Conservation (phyloP, 2,888 invertebrate genomes). For the Schrankia costaestrigalis region DNA sequence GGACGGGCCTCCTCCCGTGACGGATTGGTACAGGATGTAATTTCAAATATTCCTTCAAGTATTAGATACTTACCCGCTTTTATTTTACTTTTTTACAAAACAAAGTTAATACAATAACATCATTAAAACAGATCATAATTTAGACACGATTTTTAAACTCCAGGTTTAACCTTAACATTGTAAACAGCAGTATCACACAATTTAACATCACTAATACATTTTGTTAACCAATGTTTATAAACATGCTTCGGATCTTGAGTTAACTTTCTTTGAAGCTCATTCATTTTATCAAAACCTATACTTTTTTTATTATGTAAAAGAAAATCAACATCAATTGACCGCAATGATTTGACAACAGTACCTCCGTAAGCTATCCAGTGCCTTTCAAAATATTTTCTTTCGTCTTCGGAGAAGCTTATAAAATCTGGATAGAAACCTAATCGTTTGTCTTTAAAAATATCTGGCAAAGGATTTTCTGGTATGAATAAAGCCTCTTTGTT, state of each 20-base stretch:
- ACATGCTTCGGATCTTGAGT: slow-evolving; percentile 54
- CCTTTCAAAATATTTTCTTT: slow-evolving; percentile 66
- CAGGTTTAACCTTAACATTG: slow-evolving; percentile 53
- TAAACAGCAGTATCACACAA: slow-evolving; percentile 51
- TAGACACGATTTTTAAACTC: slow-evolving; percentile 5
- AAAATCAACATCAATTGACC: slow-evolving; percentile 54
- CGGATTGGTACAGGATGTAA: too few species aligned
- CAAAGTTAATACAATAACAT: too few species aligned
- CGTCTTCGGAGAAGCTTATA: slow-evolving; percentile 60
- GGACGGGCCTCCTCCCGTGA: too few species aligned
- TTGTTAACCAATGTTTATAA: slow-evolving; percentile 60
- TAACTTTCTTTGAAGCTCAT: slow-evolving; percentile 49
- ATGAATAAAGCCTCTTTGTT: slow-evolving; percentile 25
- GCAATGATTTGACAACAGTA: slow-evolving; percentile 59
- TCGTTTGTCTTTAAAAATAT: slow-evolving; percentile 53
- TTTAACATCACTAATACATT: slow-evolving; percentile 58
- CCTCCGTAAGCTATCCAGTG: slow-evolving; percentile 85
- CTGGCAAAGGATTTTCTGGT: slow-evolving; percentile 61
- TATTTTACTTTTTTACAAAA: too few species aligned
- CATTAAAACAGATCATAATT: too few species aligned
- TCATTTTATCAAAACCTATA: slow-evolving; percentile 50
- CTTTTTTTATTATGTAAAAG: slow-evolving; percentile 53
- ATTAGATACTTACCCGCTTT: too few species aligned
- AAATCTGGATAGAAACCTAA: slow-evolving; percentile 74
- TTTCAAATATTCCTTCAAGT: too few species aligned